These are phyloP conservation scores for Erynnis tages DNA, from an alignment of 2,888 invertebrate genomes.

Conservation along the genomic window DNA sequence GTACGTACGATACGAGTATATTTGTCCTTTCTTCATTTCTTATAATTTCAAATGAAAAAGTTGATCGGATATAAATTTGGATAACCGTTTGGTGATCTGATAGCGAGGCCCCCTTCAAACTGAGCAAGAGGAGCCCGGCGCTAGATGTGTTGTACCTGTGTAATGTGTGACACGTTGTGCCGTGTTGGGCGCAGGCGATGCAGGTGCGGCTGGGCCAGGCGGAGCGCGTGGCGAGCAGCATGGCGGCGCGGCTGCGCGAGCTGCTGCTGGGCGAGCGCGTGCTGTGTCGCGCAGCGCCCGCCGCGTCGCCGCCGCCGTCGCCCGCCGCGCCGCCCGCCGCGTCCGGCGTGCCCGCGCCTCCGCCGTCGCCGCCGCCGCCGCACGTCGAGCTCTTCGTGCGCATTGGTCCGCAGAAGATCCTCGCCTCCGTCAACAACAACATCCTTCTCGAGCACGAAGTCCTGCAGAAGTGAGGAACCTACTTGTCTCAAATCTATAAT, in stretches of 20 bases:
- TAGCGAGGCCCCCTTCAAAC: no score
- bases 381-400: conserved; percentile 87
- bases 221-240: conserved; percentile 70
- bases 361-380: conserved; percentile 51
- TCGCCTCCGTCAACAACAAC: conserved; percentile 86
- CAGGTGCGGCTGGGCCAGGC: conserved; percentile 81
- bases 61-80: no score
- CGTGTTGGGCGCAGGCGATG: conserved; percentile 63
- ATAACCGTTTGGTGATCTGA: no score
- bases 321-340: conserved; percentile 44
- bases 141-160: not conserved
- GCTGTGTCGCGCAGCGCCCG: conserved; percentile 63
- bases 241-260: conserved; percentile 81
- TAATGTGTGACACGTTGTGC: not conserved
- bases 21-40: no score
- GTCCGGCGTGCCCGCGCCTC: no score
- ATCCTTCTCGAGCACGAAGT: conserved; percentile 83
- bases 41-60: no score
- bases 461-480: conserved; percentile 41
- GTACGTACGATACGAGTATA: no score
- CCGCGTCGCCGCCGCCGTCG: conserved; percentile 38
- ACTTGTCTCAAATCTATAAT: no score
- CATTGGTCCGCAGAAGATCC: conserved; percentile 81
- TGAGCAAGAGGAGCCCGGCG: no score
- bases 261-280: conserved; percentile 78